A percentile compares a stretch with the other conserved stretches of the same genome.
phyloP scores from a whole-genome alignment of 2,113 vertebrate genomes.

The Phainopepla nitens region DNA sequence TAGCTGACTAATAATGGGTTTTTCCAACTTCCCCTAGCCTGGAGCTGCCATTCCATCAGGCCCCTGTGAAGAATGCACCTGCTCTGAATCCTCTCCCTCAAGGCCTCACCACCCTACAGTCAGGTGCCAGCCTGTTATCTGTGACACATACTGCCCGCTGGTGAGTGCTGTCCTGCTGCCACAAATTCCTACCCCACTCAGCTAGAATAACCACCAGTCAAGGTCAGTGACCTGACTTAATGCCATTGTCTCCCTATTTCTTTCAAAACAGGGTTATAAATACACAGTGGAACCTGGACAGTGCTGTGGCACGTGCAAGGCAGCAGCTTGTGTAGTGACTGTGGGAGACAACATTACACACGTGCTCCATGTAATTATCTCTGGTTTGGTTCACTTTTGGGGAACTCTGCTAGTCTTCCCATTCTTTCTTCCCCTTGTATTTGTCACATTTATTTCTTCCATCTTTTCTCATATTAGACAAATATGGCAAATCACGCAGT shows the following conservation, averaged over 20 bases:
- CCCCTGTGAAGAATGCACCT: slow-evolving; percentile 67
- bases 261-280: slow-evolving; percentile 65
- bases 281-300: slow-evolving; percentile 19
- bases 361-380: slow-evolving; percentile 29
- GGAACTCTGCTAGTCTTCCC: neutral
- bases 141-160: slow-evolving; percentile 44
- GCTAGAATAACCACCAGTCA: neutral
- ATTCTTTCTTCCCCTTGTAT: neutral
- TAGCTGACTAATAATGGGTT: neutral
- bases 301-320: slow-evolving; percentile 65
- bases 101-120: neutral
- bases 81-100: neutral
- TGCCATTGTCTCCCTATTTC: neutral
- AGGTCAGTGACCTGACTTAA: neutral
- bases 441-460: neutral
- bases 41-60: slow-evolving; percentile 53
- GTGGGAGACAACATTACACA: neutral
- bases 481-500: neutral
- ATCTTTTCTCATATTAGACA: neutral
- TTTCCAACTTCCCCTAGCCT: slow-evolving; percentile 42
- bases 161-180: slow-evolving; percentile 39
- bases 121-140: slow-evolving; percentile 49
- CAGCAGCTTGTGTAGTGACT: slow-evolving; percentile 22
- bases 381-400: neutral
- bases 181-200: too few relatives aligned